These are phyloP conservation scores for Mythimna vitellina DNA, from an alignment of 2,888 invertebrate species.

Conservation along the genomic window DNA sequence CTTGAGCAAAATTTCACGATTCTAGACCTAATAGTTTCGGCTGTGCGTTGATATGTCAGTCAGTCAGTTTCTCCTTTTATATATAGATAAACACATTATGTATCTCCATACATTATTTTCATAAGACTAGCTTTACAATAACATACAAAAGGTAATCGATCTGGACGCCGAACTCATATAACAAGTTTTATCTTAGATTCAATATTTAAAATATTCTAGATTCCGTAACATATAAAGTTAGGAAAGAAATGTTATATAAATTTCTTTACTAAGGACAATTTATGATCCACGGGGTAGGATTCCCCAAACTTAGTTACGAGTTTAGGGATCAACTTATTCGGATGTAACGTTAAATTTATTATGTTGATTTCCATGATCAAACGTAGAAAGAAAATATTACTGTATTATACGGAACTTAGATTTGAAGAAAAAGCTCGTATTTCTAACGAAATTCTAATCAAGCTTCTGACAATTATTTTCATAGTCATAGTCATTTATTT, in stretches of 20 bases:
- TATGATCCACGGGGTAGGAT: conserved; percentile 31
- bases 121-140: too few relatives aligned
- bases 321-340: conserved; percentile 45
- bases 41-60: too few relatives aligned
- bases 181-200: background rate
- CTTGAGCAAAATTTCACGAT: too few relatives aligned
- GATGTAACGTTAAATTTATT: conserved; percentile 32
- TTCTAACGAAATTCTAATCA: background rate
- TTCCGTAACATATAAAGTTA: conserved; percentile 26
- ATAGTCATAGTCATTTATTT: too few relatives aligned
- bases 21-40: too few relatives aligned
- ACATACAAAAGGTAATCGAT: too few relatives aligned
- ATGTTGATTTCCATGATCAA: conserved; percentile 39
- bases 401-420: conserved; percentile 2
- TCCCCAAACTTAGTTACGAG: conserved; percentile 47
- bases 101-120: too few relatives aligned
- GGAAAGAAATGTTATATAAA: conserved; percentile 23
- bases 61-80: too few relatives aligned
- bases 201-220: conserved; percentile 8
- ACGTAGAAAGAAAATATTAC: conserved; percentile 7
- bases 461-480: background rate
- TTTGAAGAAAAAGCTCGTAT: background rate
- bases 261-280: conserved; percentile 36
- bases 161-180: too few relatives aligned
- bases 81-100: too few relatives aligned